phyloP scores from a whole-genome alignment of 2,113 vertebrate genomes.

The Condylura cristata region DNA sequence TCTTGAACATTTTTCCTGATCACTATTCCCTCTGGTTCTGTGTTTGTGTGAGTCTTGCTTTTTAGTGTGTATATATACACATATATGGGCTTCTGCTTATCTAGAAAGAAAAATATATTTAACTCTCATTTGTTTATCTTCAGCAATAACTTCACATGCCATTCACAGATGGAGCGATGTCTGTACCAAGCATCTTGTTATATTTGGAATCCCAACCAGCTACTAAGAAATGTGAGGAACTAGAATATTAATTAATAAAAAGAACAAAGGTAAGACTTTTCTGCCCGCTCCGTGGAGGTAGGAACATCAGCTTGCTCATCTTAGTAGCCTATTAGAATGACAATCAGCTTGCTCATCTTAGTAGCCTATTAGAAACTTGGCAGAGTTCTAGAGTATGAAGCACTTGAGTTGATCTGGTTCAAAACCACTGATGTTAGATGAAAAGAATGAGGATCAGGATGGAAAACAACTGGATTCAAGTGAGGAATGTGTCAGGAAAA shows the following conservation, averaged over 20 bases:
- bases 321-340: background rate
- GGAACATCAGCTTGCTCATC: background rate
- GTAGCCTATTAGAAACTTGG: background rate
- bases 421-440: no score
- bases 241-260: background rate
- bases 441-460: background rate
- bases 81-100: background rate
- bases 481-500: background rate
- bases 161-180: background rate
- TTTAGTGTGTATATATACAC: background rate
- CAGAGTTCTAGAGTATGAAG: background rate
- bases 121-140: background rate
- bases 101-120: background rate
- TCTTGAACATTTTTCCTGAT: background rate
- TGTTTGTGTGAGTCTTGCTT: background rate
- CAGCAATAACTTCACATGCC: background rate
- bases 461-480: background rate
- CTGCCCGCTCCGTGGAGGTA: background rate
- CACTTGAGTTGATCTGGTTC: background rate
- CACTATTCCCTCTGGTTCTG: background rate
- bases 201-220: background rate
- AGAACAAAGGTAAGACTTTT: background rate
- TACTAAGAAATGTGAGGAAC: background rate
- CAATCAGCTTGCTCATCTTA: background rate
- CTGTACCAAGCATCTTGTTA: background rate